Conservation (phyloP, 2,888 invertebrate species). For the Theretra japonica region DNA sequence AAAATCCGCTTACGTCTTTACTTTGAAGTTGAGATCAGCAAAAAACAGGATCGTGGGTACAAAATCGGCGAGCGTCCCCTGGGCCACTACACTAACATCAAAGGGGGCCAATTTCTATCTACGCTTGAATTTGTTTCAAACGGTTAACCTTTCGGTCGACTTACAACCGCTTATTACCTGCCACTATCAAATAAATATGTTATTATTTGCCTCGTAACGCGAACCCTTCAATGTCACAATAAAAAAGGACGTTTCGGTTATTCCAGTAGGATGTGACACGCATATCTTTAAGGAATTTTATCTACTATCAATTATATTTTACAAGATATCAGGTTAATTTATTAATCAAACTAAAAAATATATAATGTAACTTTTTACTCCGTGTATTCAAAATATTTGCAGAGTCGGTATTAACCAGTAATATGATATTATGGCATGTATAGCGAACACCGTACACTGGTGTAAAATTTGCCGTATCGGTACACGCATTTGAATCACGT, state of each 20-base stretch:
- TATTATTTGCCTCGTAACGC: constrained; percentile 9
- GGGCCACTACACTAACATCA: constrained; percentile 27
- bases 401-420: too few species aligned
- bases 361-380: too few species aligned
- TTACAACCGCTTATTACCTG: constrained; percentile 27
- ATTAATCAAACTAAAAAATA: too few species aligned
- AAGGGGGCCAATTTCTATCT: constrained; percentile 19
- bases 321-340: too few species aligned
- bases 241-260: background rate
- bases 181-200: constrained; percentile 25
- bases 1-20: background rate
- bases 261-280: background rate
- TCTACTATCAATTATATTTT: too few species aligned
- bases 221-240: constrained; percentile 9
- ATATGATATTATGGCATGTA: too few species aligned
- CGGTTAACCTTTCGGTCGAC: constrained; percentile 26
- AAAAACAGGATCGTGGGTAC: constrained; percentile 45
- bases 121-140: constrained; percentile 28
- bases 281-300: too few species aligned
- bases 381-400: too few species aligned
- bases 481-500: too few species aligned
- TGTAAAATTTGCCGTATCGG: too few species aligned
- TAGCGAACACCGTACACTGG: too few species aligned
- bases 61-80: constrained; percentile 35
- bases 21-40: constrained; percentile 34